Percentiles rank a stretch among this genome's conserved stretches.
Conservation (phyloP, 64 coral and sea anemone species). For the Stichodactyla mertensii region DNA sequence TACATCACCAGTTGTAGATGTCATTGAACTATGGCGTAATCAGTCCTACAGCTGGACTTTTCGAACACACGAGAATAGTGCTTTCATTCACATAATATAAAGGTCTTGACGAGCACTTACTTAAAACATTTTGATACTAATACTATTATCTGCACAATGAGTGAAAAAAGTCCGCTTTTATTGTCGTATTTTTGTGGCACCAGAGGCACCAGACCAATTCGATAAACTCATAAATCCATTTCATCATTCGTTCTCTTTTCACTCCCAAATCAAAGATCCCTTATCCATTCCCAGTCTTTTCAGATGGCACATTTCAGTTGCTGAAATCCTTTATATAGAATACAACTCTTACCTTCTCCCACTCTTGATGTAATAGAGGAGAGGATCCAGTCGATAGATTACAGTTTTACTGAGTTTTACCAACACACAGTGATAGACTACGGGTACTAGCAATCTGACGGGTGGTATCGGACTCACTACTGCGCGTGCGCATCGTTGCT, state of each 20-base stretch:
- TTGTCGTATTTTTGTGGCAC: background rate
- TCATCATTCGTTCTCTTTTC: background rate
- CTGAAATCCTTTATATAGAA: background rate
- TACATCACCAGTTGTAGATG: background rate
- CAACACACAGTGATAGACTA: background rate
- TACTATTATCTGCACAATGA: background rate
- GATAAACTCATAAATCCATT: background rate
- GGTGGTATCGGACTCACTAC: background rate
- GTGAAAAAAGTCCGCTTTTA: background rate
- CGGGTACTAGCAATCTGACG: conserved; percentile 19
- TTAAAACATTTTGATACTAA: too few relatives aligned
- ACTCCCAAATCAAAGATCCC: background rate
- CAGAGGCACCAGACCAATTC: background rate
- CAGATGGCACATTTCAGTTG: background rate
- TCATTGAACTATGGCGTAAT: conserved; percentile 25
- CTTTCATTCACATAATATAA: background rate
- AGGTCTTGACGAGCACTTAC: background rate
- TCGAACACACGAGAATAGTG: background rate
- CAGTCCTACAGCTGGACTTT: background rate
- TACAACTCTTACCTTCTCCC: conserved; percentile 7
- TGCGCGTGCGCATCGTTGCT: background rate
- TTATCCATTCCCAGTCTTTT: background rate
- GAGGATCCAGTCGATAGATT: background rate
- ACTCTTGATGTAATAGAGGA: conserved; percentile 5
- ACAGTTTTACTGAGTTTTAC: conserved; percentile 9